These are phyloP conservation scores for Tethya wilhelma DNA, from an alignment of 37 sponge, comb jelly and placozoan species.

Conservation along the genomic window DNA sequence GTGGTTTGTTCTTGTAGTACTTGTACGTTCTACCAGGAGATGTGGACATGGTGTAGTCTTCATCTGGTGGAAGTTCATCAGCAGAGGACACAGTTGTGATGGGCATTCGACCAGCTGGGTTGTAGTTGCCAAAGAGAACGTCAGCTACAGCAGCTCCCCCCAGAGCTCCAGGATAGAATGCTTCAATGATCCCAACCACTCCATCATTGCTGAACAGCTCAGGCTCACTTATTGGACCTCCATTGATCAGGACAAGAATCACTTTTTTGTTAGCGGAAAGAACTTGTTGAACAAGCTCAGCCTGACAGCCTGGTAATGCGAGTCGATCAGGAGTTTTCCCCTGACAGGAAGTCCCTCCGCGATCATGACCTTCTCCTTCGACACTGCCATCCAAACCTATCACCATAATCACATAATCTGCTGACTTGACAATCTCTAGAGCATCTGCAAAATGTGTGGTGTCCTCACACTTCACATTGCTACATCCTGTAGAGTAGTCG, in stretches of 20 bases:
- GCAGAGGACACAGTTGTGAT: constrained; percentile 6
- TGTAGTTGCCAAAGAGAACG: constrained; percentile 74
- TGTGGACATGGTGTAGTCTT: constrained; percentile 45
- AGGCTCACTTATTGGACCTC: constrained; percentile 62
- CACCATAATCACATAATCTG: constrained; percentile 67
- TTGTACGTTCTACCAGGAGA: constrained; percentile 50
- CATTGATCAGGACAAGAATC: constrained; percentile 68
- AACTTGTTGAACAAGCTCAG: constrained; percentile 36
- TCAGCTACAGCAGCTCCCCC: constrained; percentile 72
- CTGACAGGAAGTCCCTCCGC: constrained; percentile 34
- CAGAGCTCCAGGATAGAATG: constrained; percentile 73
- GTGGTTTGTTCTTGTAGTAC: constrained; percentile 28
- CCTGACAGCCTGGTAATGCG: constrained; percentile 66
- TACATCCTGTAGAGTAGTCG: constrained; percentile 36
- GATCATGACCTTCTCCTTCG: constrained; percentile 69
- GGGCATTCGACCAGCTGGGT: constrained; percentile 64
- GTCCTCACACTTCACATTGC: constrained; percentile 19
- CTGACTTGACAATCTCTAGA: constrained; percentile 12
- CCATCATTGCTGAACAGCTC: constrained; percentile 11
- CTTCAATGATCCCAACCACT: constrained; percentile 57
- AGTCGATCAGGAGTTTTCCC: constrained; percentile 4
- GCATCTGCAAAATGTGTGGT: constrained; percentile 33
- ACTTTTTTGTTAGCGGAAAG: constrained; percentile 5
- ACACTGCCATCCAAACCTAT: constrained; percentile 56
- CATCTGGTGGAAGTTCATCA: constrained; percentile 10